phyloP scores from a whole-genome alignment of 2,797 vertebrate genomes.

The Tokudaia tokunoshimensis region DNA sequence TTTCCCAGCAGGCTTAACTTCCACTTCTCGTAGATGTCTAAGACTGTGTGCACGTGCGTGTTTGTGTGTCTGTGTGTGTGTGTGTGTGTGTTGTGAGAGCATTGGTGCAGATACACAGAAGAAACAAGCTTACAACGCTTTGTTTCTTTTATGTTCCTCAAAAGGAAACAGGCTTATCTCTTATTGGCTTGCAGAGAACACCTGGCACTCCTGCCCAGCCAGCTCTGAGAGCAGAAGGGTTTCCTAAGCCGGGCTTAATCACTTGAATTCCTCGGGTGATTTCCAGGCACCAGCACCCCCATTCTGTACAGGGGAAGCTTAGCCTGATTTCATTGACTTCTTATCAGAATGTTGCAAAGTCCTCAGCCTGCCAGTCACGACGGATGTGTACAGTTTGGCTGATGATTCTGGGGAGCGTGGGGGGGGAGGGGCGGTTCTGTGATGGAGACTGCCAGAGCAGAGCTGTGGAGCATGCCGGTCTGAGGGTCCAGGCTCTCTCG shows the following conservation, averaged over 20 bases:
- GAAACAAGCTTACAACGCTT: background rate
- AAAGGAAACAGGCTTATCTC: constrained; percentile 41
- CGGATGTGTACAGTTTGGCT: fast-evolving
- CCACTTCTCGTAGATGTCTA: fast-evolving
- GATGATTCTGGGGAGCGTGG: too few species aligned
- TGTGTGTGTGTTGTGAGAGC: background rate
- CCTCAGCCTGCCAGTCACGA: fast-evolving
- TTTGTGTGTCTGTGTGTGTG: background rate
- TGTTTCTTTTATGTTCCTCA: background rate
- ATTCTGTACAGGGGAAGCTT: background rate
- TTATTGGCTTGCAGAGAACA: background rate
- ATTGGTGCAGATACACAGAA: background rate
- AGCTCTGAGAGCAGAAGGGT: background rate
- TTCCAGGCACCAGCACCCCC: fast-evolving
- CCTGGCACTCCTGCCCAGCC: background rate
- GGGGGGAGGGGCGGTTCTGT: background rate
- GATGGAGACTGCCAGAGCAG: background rate
- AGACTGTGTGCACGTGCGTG: background rate
- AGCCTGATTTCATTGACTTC: background rate
- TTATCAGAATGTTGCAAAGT: background rate
- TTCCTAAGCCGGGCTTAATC: background rate
- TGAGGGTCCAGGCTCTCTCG: background rate
- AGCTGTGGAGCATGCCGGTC: too few species aligned
- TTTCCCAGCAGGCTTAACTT: background rate
- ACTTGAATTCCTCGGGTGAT: fast-evolving